Percentiles rank a stretch among this genome's conserved stretches.
These are phyloP conservation scores for Odontocolon sp. DNA, from an alignment of 2,888 invertebrate genomes.

Conservation along the genomic window DNA sequence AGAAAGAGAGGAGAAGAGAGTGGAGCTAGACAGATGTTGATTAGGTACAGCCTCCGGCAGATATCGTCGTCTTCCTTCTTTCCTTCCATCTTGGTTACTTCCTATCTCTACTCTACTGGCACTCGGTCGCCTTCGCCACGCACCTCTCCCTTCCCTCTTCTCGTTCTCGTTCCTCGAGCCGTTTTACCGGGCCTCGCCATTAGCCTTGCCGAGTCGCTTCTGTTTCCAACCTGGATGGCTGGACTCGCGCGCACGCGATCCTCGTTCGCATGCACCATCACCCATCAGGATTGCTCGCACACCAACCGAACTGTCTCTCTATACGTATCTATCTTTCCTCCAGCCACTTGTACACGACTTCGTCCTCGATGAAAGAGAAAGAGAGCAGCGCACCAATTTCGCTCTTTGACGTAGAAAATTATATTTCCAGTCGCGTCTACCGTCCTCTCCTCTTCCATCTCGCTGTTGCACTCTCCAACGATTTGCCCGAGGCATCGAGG, in stretches of 20 bases:
- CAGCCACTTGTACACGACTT: conserved; percentile 38
- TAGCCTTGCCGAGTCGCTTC: conserved; percentile 75
- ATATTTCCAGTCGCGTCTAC: conserved; percentile 36
- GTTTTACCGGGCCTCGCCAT: conserved; percentile 63
- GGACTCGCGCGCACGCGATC: conserved; percentile 73
- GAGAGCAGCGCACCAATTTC: conserved; percentile 49
- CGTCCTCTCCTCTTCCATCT: conserved; percentile 5
- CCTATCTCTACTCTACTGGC: conserved; percentile 43
- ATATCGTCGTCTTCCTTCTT: conserved; percentile 59
- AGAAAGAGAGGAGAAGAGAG: conserved; percentile 59
- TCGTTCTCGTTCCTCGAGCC: conserved; percentile 56
- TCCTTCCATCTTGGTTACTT: conserved; percentile 42
- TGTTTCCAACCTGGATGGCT: conserved; percentile 69
- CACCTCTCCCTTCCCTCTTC: conserved; percentile 32
- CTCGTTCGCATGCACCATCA: conserved; percentile 64
- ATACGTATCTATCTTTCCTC: conserved; percentile 38
- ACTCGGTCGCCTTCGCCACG: neutral
- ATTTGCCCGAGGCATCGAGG: too few species aligned
- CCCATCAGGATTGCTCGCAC: conserved; percentile 22
- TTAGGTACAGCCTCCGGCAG: conserved; percentile 72
- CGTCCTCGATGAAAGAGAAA: conserved; percentile 34
- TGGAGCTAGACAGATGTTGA: conserved; percentile 76
- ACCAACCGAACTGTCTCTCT: conserved; percentile 45
- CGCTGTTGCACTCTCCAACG: neutral
- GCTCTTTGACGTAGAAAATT: conserved; percentile 53